These are phyloP conservation scores for Suncus etruscus DNA, from an alignment of 2,113 vertebrate genomes.

Conservation along the genomic window DNA sequence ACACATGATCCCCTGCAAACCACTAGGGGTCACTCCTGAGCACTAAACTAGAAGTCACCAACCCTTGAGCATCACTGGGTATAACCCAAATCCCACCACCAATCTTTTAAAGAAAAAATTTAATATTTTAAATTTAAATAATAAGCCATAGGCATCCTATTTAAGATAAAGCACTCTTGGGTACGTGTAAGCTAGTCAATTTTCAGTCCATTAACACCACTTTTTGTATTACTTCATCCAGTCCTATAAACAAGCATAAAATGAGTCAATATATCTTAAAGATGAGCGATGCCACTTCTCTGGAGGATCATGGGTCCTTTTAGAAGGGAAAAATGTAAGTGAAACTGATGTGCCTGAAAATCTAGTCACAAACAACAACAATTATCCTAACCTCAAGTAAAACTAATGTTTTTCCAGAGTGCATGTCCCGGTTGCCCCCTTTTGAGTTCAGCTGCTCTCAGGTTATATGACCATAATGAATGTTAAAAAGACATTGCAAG, in stretches of 20 bases:
- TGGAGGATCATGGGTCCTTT: accelerated
- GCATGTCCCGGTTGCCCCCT: background rate
- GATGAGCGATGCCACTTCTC: background rate
- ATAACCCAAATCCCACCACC: too few species aligned
- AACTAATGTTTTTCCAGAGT: background rate
- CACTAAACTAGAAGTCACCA: too few species aligned
- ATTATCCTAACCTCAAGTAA: background rate
- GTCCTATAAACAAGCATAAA: background rate
- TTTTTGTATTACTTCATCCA: background rate
- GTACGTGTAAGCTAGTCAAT: background rate
- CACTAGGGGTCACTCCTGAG: too few species aligned
- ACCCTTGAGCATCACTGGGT: too few species aligned
- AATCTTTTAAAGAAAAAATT: too few species aligned
- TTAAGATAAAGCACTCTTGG: background rate
- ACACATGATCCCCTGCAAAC: too few species aligned
- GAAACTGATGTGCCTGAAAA: accelerated
- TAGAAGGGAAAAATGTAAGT: accelerated
- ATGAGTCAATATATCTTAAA: background rate
- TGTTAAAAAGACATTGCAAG: conserved; percentile 17
- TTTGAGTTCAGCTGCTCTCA: background rate
- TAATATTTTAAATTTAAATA: background rate
- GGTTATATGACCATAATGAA: background rate
- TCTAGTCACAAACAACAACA: accelerated
- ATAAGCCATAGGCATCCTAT: background rate
- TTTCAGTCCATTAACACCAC: background rate